Evolutionary conservation across 2,113 vertebrate genomes (phyloP), one percentile per base, ranked within the genome.

Genomic region (Deroptyus accipitrinus): DNA sequence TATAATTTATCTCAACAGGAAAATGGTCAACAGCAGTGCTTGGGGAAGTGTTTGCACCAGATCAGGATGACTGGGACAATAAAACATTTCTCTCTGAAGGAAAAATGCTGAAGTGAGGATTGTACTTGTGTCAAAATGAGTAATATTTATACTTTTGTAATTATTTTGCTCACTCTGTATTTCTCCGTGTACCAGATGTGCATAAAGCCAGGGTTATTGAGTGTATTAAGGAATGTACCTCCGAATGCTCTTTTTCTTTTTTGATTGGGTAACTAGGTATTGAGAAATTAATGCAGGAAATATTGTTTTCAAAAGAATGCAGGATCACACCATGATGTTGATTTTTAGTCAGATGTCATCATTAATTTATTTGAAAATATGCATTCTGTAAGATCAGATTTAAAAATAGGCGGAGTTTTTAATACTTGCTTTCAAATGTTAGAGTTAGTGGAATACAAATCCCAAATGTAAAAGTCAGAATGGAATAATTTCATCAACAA

Each of bases 41-140:
- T 74, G 99, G 99, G 66, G 98, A 99, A 93, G 98, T 99, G 64
- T 99, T 98, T 94, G 98, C 98, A 70, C 98, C 98, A 25, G 99
- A 99, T 97, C 98, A 98, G 31, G 99, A 99, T 91, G 99, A 99
- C 96, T 99, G 98, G 98, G 98, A 99, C 97, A 99, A 99, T 97
- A 99, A 99, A 98, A 99, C 99, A 7, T 99, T 98, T 75, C 88
- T 98, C 73, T 98, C 98, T 91, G 98, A 99, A 97, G 98, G 98
- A 97, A 98, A 98, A 81, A 94, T 98, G 86, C 98, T 98, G 83
- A 98, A 98, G 99, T 99, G 98, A 98, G 97, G 70, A 96, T 85
- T 96, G 62, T 93, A 82, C 92, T 97, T 95, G 31, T 96, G 89
- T 96, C 91, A 94, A 90, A 90, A 94, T 93, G 73, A 95, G 69